Evolutionary conservation across 2,888 invertebrate genomes (phyloP).

Genomic region (Endomychus coccineus): DNA sequence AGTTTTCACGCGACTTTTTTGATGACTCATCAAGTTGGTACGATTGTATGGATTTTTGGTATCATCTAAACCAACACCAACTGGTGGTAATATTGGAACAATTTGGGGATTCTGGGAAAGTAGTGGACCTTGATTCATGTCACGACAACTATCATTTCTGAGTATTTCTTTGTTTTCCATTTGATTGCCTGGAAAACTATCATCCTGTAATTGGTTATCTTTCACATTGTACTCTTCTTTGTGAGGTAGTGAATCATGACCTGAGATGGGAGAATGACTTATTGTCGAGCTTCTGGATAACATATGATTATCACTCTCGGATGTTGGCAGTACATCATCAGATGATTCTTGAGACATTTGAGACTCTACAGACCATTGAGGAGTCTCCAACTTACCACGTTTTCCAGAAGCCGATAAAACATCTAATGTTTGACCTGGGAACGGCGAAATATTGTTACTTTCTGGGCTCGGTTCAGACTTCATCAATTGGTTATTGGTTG

Average conservation of each 20-base stretch:
- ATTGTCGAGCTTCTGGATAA: slow-evolving; percentile 47
- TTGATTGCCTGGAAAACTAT: slow-evolving; percentile 5
- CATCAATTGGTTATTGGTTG: neutral
- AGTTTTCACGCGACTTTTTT: neutral
- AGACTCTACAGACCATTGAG: slow-evolving; percentile 61
- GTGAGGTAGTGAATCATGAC: slow-evolving; percentile 15
- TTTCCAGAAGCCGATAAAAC: slow-evolving; percentile 39
- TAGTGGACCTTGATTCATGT: slow-evolving; percentile 2
- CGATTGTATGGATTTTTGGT: slow-evolving; percentile 35
- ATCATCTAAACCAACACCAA: slow-evolving; percentile 23
- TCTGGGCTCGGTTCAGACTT: neutral
- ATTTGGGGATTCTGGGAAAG: slow-evolving; percentile 24
- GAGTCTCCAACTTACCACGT: slow-evolving; percentile 42
- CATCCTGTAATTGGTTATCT: neutral
- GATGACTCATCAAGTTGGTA: neutral
- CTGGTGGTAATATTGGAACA: slow-evolving; percentile 22
- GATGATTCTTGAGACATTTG: slow-evolving; percentile 60
- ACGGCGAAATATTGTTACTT: neutral
- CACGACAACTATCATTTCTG: slow-evolving; percentile 5
- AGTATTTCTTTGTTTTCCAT: slow-evolving; percentile 14
- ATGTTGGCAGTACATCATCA: slow-evolving; percentile 53
- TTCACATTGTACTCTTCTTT: slow-evolving; percentile 2
- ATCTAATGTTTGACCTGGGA: neutral
- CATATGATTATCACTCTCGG: slow-evolving; percentile 55
- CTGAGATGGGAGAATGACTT: slow-evolving; percentile 39